These are phyloP conservation scores for Anoplopoma fimbria DNA, from an alignment of 2,113 vertebrate genomes.

Conservation along the genomic window DNA sequence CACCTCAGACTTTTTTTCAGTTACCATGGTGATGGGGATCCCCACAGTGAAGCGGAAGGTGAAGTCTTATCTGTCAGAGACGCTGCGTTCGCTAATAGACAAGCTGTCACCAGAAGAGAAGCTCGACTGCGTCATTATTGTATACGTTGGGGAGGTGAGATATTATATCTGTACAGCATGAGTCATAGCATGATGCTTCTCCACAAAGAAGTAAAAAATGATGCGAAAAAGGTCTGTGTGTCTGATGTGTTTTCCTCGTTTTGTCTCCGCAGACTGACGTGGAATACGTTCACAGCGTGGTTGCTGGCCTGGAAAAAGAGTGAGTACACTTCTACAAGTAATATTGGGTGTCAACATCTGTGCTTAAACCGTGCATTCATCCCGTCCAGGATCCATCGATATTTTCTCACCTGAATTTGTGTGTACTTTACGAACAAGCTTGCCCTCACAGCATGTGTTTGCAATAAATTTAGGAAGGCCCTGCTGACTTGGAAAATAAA, in stretches of 20 bases:
- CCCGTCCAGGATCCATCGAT: background rate
- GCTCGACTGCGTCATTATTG: constrained; percentile 95
- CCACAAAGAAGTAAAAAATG: too few species aligned
- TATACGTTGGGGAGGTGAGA: constrained; percentile 97
- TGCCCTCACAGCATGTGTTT: background rate
- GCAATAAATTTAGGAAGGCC: background rate
- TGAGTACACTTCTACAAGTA: constrained; percentile 86
- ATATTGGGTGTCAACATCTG: background rate
- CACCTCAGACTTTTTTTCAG: constrained; percentile 75
- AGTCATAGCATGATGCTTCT: background rate
- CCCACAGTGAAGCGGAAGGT: constrained; percentile 98
- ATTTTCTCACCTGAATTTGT: background rate
- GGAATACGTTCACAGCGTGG: constrained; percentile 92
- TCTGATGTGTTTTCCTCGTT: constrained; percentile 4
- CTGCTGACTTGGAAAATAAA: background rate
- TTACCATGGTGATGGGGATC: constrained; percentile 99
- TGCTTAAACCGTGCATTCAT: background rate
- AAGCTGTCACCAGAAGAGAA: constrained; percentile 96
- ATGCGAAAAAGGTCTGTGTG: background rate
- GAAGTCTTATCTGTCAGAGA: constrained; percentile 97
- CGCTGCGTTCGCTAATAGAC: constrained; percentile 95
- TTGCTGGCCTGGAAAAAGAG: constrained; percentile 94
- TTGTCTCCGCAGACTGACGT: constrained; percentile 88
- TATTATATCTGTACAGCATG: background rate
- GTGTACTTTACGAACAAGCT: background rate